phyloP scores from a whole-genome alignment of 2,888 invertebrate genomes.

The Gortyna flavago region DNA sequence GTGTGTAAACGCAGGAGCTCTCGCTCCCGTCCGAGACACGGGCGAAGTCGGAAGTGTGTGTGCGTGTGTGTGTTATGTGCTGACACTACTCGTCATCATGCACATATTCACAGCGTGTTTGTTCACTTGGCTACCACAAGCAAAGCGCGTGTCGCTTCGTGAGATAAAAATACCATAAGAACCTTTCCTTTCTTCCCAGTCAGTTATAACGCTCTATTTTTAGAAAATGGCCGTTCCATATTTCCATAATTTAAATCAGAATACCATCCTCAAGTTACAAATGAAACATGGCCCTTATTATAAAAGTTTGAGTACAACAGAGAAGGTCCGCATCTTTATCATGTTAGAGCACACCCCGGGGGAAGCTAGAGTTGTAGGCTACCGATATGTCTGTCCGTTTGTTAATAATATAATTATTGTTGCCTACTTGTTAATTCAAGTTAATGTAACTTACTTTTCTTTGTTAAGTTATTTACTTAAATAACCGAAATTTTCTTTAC shows the following conservation, averaged over 20 bases:
- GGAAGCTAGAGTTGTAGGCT: conserved; percentile 30
- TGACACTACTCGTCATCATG: neutral
- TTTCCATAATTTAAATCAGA: conserved; percentile 11
- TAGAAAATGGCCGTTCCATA: neutral
- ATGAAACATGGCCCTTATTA: conserved; percentile 68
- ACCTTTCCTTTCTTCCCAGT: neutral
- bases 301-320: conserved; percentile 71
- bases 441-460: neutral
- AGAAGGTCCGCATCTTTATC: conserved; percentile 26
- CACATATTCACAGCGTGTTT: neutral
- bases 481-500: neutral
- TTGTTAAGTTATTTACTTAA: neutral
- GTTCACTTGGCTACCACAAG: neutral
- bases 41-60: neutral
- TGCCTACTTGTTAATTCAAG: conserved; percentile 6
- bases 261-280: conserved; percentile 23
- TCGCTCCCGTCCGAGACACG: neutral
- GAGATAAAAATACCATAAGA: neutral
- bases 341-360: conserved; percentile 1
- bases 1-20: neutral
- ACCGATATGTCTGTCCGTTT: conserved; percentile 38
- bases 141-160: neutral
- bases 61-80: neutral
- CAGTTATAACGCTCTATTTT: neutral
- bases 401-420: conserved; percentile 22